Evolutionary conservation across 2,113 vertebrate genomes (phyloP).

Genomic region (Nannobrachium achirus): DNA sequence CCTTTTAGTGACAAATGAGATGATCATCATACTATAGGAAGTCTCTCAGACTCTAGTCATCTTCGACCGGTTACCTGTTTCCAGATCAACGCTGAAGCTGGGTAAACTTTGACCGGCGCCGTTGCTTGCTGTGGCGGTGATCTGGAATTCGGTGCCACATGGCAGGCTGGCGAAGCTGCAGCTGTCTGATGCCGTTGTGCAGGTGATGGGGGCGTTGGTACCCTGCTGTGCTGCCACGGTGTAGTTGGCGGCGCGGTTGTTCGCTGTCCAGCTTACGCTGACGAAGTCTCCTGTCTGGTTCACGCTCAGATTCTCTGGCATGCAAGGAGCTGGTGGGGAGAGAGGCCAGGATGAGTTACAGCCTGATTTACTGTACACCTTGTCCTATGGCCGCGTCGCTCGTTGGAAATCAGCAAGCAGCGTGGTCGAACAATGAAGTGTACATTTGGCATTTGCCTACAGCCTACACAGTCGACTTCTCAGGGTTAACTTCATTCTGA

Average conservation of each 20-base stretch:
- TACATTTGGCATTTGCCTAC: too few species aligned
- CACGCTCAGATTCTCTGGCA: conserved; percentile 81
- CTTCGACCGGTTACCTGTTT: conserved; percentile 79
- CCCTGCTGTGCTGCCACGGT: conserved; percentile 60
- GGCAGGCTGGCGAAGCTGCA: conserved; percentile 81
- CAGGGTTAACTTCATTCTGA: too few species aligned
- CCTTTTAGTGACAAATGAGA: too few species aligned
- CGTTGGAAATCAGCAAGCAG: too few species aligned
- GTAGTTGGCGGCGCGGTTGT: conserved; percentile 80
- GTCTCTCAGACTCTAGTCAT: too few species aligned
- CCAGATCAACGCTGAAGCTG: conserved; percentile 85
- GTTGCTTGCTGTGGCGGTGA: conserved; percentile 81
- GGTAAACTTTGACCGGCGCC: conserved; percentile 84
- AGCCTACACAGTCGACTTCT: too few species aligned
- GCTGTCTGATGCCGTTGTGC: conserved; percentile 74
- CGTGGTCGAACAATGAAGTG: too few species aligned
- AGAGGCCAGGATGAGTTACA: not conserved
- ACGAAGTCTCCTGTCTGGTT: conserved; percentile 70
- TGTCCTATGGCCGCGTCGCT: too few species aligned
- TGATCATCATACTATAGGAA: too few species aligned
- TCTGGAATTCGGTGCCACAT: conserved; percentile 85
- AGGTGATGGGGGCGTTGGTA: conserved; percentile 46
- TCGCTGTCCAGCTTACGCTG: conserved; percentile 80
- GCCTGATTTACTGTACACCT: too few species aligned
- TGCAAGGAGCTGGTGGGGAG: conserved; percentile 85